Conservation (phyloP, 2,888 invertebrate species). For the Nomada goodeniana region DNA sequence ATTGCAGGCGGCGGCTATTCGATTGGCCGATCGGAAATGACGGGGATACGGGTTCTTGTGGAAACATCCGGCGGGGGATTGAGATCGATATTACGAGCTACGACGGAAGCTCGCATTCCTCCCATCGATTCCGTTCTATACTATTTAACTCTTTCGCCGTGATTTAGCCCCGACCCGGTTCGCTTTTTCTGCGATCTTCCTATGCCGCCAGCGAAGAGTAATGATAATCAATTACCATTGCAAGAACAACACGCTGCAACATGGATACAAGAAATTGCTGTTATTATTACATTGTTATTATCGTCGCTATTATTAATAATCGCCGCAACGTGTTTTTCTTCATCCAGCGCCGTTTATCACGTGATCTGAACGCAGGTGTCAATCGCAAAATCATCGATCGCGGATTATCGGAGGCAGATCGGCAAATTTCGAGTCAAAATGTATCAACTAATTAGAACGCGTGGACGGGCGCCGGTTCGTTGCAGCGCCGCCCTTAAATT, state of each 20-base stretch:
- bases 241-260: too few species aligned
- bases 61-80: conserved; percentile 39
- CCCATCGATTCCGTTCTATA: conserved; percentile 27
- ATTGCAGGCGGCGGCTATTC: conserved; percentile 39
- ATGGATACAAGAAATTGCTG: too few species aligned
- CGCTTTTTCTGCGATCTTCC: neutral
- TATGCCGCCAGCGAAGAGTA: too few species aligned
- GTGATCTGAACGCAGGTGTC: neutral
- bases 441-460: conserved; percentile 19
- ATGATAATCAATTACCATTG: too few species aligned
- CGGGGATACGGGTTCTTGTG: conserved; percentile 9
- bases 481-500: conserved; percentile 26
- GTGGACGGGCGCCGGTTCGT: neutral
- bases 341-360: too few species aligned
- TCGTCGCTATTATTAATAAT: too few species aligned
- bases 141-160: conserved; percentile 17
- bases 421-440: conserved; percentile 27
- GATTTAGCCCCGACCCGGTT: neutral
- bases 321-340: too few species aligned
- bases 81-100: conserved; percentile 31
- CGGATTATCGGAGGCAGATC: conserved; percentile 6
- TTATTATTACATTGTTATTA: too few species aligned
- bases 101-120: conserved; percentile 32
- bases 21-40: conserved; percentile 46
- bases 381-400: neutral